Evolutionary conservation across 2,797 vertebrate genomes (phyloP), one percentile per base, ranked within the genome.

Genomic region (Morelia viridis): DNA sequence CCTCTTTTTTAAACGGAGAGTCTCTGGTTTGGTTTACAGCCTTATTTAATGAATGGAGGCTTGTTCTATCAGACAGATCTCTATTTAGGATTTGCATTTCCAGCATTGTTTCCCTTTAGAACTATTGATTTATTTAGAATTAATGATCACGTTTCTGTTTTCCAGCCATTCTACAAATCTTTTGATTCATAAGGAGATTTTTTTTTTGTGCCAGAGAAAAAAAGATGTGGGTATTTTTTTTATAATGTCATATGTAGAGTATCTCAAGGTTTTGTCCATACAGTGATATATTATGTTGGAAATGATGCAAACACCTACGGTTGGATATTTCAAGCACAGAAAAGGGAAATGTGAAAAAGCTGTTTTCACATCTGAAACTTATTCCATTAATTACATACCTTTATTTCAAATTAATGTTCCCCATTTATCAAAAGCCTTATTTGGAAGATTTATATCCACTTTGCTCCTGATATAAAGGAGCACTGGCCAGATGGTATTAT

Each of bases 361-460:
- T 80, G 68, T 80, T 80, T 84, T 46, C 8, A 22, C 24, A 64
- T 46, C 2, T 35, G 91, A 56, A 26, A 92, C 26, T n/a, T n/a
- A 24, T 94, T 91, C 85, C 6, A 10, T 56, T 84, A 93, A 94
- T 93, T 76, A 46, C 0, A 1, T 96, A 93, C 93, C 91, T 95
- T 93, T 90, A 0, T 64, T 85, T n/a, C n/a, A 90, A 84, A 35
- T 87, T 84, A 85, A 62, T 62, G 57, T 62, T 26, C 41, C 50
- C 41, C 50, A 35, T 60, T 84, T 31, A 76, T 31, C 24, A 62
- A 85, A 90, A 90, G 10, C 24, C 35, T 22, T 28, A 50, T 46
- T 61, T 60, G 56, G 26, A 71, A 89, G 60, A 24, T 24, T 89
- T 28, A 35, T 60, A 26, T 90, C 61, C 35, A 28, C 6, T 84